Percentiles rank a stretch among this genome's conserved stretches.
These are phyloP conservation scores for Trissolcus basalis DNA, from an alignment of 1,140 invertebrate genomes.

Conservation along the genomic window DNA sequence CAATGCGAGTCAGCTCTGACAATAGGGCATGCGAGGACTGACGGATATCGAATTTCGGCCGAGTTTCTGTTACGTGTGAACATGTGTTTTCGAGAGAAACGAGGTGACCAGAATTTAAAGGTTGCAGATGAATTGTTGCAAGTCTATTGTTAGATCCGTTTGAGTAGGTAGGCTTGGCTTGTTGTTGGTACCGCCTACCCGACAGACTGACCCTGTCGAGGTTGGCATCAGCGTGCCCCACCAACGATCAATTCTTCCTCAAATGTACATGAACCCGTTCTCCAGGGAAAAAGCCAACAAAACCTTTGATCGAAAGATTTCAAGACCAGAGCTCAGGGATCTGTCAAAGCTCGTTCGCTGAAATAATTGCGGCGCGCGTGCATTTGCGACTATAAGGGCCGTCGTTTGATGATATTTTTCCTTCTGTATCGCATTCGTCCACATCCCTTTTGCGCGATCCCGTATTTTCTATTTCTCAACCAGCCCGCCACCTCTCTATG, in stretches of 20 bases:
- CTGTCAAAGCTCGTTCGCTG: conserved; percentile 41
- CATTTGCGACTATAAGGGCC: conserved; percentile 39
- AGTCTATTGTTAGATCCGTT: conserved; percentile 60
- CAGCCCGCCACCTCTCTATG: conserved; percentile 41
- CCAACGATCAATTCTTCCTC: conserved; percentile 57
- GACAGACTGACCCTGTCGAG: conserved; percentile 60
- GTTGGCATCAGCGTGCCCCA: conserved; percentile 55
- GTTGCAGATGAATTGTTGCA: conserved; percentile 41
- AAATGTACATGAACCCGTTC: conserved; percentile 45
- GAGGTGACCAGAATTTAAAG: conserved; percentile 36
- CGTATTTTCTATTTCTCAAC: conserved; percentile 54
- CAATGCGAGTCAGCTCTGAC: no score
- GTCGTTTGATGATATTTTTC: conserved; percentile 52
- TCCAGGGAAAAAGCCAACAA: conserved; percentile 42
- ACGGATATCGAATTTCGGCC: conserved; percentile 4
- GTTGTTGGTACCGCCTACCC: conserved; percentile 61
- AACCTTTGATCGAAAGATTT: conserved; percentile 54
- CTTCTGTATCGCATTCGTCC: conserved; percentile 29
- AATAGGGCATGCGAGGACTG: no score
- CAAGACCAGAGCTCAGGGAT: conserved; percentile 34
- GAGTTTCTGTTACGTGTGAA: conserved; percentile 1
- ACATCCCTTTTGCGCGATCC: conserved; percentile 36
- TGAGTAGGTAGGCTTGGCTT: conserved; percentile 62
- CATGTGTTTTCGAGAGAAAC: conserved; percentile 13
- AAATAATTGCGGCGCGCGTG: conserved; percentile 44